Evolutionary conservation across 2,888 invertebrate species (phyloP).

Genomic region (Cordilura impudica): DNA sequence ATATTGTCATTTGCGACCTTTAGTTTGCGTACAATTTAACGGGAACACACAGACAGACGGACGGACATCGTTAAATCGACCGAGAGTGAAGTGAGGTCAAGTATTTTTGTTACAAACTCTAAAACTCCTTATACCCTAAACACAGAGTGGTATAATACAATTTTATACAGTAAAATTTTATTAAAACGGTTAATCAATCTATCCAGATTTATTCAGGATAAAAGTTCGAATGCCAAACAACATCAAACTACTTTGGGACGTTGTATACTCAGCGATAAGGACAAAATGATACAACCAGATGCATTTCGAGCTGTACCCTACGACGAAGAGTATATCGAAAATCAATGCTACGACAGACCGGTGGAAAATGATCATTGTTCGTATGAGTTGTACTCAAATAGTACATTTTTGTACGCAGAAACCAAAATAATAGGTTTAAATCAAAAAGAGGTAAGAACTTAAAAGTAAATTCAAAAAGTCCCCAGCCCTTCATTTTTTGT

Average conservation of each 20-base stretch:
- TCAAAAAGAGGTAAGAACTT: constrained; percentile 75
- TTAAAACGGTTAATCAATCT: too few relatives aligned
- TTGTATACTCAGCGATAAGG: constrained; percentile 86
- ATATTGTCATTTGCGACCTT: too few relatives aligned
- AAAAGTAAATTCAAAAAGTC: constrained; percentile 44
- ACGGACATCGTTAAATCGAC: too few relatives aligned
- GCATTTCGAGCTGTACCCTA: constrained; percentile 87
- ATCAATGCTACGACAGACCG: constrained; percentile 85
- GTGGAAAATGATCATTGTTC: constrained; percentile 82
- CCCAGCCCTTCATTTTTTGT: too few relatives aligned
- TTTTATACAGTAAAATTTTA: neutral
- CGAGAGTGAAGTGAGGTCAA: too few relatives aligned
- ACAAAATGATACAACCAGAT: constrained; percentile 86
- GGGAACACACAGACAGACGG: too few relatives aligned
- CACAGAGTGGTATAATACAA: too few relatives aligned
- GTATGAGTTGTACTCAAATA: constrained; percentile 86
- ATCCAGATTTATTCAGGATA: constrained; percentile 47
- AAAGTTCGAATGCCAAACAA: constrained; percentile 28
- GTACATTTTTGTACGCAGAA: constrained; percentile 82
- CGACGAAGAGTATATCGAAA: constrained; percentile 90
- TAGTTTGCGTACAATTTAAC: too few relatives aligned
- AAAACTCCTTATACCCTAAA: too few relatives aligned
- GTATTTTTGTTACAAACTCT: too few relatives aligned
- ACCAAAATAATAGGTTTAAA: constrained; percentile 74
- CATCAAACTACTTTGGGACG: constrained; percentile 78